Percentiles rank a stretch among this genome's conserved stretches.
phyloP scores from a whole-genome alignment of 2,113 vertebrate species.

The Neofelis nebulosa region DNA sequence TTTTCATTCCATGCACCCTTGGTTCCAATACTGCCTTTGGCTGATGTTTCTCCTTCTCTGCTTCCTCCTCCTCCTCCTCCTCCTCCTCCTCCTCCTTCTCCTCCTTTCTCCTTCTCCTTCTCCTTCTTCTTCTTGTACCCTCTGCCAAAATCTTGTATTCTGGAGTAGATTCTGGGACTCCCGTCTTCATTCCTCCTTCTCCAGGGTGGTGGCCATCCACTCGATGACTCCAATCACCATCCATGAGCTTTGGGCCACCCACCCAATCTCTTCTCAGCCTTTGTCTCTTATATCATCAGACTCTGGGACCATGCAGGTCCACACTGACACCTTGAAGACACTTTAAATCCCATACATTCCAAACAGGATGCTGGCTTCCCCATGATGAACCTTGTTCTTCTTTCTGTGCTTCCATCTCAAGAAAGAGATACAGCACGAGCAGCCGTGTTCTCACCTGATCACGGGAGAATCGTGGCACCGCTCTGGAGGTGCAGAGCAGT shows the following conservation, averaged over 20 bases:
- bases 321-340: no score
- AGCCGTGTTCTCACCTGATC: fast-evolving
- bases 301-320: no score
- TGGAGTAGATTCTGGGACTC: neutral
- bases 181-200: neutral
- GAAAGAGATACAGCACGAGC: fast-evolving
- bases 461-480: fast-evolving
- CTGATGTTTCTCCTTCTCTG: neutral
- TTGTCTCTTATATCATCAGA: fast-evolving
- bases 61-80: no score
- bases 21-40: neutral
- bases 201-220: fast-evolving
- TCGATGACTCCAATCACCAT: neutral
- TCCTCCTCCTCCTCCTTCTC: neutral
- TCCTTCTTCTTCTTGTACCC: no score
- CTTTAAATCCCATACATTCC: neutral
- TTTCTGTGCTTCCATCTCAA: fast-evolving
- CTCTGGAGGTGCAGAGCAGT: fast-evolving
- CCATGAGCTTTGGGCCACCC: neutral
- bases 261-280: no score
- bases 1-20: neutral
- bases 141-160: neutral
- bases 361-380: neutral
- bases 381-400: no score
- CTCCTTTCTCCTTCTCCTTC: neutral